A percentile compares a stretch with the other conserved stretches of the same genome.
These are phyloP conservation scores for Urocolius indicus DNA, from an alignment of 2,113 vertebrate species.

Conservation along the genomic window DNA sequence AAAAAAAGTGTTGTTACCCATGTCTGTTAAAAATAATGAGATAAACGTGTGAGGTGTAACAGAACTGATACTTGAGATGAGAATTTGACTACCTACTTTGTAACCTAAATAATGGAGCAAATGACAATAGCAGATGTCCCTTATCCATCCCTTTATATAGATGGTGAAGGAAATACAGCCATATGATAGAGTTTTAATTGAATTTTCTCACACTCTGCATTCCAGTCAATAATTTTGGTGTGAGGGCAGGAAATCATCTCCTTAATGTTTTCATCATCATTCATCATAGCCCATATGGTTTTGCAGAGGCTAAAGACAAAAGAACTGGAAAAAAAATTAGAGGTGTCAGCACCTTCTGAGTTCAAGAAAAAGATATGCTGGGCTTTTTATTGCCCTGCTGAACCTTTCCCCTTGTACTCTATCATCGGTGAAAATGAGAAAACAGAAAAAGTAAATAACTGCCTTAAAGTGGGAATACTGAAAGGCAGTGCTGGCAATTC, in stretches of 20 bases:
- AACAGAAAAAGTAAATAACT: neutral
- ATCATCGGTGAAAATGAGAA: neutral
- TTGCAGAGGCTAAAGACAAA: neutral
- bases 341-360: neutral
- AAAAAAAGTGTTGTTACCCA: neutral
- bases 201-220: neutral
- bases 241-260: constrained; percentile 7
- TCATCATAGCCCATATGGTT: constrained; percentile 12
- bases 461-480: neutral
- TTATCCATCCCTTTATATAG: neutral
- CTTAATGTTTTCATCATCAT: neutral
- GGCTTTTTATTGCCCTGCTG: neutral
- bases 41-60: neutral
- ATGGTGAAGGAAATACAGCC: neutral
- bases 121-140: neutral
- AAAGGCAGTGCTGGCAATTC: neutral
- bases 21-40: constrained; percentile 20
- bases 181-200: neutral
- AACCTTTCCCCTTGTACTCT: neutral
- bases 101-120: neutral
- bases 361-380: neutral
- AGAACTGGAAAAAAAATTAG: neutral
- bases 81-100: neutral
- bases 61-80: neutral
- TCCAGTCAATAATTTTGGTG: constrained; percentile 12